Evolutionary conservation across 2,888 invertebrate genomes (phyloP).

Genomic region (Tuta absoluta): DNA sequence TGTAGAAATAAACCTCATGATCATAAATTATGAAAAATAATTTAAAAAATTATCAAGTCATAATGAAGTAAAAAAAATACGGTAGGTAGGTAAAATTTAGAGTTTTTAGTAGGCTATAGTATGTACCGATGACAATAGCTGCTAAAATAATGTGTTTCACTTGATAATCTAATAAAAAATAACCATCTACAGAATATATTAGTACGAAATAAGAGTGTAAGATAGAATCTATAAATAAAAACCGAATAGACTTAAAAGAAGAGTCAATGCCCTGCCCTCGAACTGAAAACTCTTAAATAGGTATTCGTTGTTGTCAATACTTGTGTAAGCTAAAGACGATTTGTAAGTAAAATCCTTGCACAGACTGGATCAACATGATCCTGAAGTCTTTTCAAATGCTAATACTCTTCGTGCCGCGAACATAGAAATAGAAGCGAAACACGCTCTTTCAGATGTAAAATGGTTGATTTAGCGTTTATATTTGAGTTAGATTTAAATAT

Average conservation of each 20-base stretch:
- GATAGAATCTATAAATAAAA: not conserved
- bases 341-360: conserved; percentile 20
- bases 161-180: too few relatives aligned
- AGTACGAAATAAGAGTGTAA: too few relatives aligned
- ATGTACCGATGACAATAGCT: too few relatives aligned
- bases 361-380: conserved; percentile 14
- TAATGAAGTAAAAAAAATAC: too few relatives aligned
- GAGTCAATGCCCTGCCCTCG: conserved; percentile 15
- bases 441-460: conserved; percentile 12
- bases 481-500: not conserved
- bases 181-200: too few relatives aligned
- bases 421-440: conserved; percentile 12
- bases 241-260: not conserved
- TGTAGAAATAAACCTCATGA: too few relatives aligned
- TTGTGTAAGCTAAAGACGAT: not conserved
- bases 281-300: conserved; percentile 2
- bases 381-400: conserved; percentile 19
- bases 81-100: too few relatives aligned
- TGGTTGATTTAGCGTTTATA: not conserved
- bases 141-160: too few relatives aligned
- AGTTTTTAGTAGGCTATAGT: too few relatives aligned
- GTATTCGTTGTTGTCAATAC: conserved; percentile 17
- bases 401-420: conserved; percentile 10
- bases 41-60: too few relatives aligned
- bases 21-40: too few relatives aligned